Conservation (phyloP, 2,888 invertebrate species). For the Antheraea yamamai region DNA sequence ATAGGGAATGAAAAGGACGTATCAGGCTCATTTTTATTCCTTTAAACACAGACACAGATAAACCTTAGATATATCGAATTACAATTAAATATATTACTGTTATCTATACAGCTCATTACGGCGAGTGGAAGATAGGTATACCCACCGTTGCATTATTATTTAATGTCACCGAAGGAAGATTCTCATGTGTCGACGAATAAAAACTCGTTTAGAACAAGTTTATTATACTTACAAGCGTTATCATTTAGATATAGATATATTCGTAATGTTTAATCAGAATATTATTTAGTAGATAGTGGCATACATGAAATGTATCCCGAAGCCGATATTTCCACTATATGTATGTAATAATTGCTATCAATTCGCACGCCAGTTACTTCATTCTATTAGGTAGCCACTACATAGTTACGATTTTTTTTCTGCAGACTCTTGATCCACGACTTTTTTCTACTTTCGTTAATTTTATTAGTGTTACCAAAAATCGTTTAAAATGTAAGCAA, state of each 20-base stretch:
- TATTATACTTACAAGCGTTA: background rate
- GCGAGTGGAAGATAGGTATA: background rate
- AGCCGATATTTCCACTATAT: no score
- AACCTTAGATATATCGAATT: background rate
- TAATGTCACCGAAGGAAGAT: slow-evolving; percentile 5
- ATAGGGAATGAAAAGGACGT: background rate
- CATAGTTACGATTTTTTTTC: no score
- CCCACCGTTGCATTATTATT: background rate
- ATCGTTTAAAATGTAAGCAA: no score
- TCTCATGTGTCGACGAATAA: background rate
- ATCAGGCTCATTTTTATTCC: background rate
- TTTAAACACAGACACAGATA: background rate
- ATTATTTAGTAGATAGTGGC: background rate
- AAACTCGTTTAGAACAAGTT: slow-evolving; percentile 5
- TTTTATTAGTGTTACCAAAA: no score
- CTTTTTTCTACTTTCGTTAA: no score
- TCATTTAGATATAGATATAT: background rate
- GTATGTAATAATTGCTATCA: no score
- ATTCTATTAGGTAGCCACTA: no score
- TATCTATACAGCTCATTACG: background rate
- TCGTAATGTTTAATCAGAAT: background rate
- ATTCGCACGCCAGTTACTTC: no score
- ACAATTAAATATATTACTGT: background rate
- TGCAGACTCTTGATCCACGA: no score
- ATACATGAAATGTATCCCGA: no score